Conservation (phyloP, 2,113 vertebrate species). For the Oenanthe melanoleuca region DNA sequence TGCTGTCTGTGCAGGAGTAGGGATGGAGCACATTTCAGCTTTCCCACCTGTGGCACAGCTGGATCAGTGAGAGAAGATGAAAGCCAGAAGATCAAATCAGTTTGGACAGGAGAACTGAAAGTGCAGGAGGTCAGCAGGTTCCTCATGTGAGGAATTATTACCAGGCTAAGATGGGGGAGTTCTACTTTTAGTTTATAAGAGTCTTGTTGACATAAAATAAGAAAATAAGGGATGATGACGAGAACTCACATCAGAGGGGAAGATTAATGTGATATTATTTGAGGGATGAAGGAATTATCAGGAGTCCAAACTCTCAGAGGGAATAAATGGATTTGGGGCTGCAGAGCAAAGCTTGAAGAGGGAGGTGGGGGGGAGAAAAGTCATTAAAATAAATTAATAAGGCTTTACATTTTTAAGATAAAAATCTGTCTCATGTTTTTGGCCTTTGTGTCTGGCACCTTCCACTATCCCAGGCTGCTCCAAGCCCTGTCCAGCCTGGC, state of each 20-base stretch:
- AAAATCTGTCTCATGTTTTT: neutral
- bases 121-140: neutral
- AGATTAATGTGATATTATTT: neutral
- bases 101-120: neutral
- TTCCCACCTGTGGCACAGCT: neutral
- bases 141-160: neutral
- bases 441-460: neutral
- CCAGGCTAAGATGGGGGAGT: neutral
- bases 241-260: neutral
- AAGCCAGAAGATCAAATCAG: neutral
- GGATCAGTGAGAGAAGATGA: neutral
- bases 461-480: neutral
- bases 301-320: neutral
- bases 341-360: neutral
- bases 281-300: neutral
- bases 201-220: neutral
- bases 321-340: neutral
- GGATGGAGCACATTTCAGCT: neutral
- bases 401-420: neutral
- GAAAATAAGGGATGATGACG: neutral
- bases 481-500: neutral
- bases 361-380: neutral
- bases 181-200: neutral
- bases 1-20: neutral
- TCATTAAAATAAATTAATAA: neutral